phyloP scores from a whole-genome alignment of 2,113 vertebrate genomes.

The Enhydra lutris region DNA sequence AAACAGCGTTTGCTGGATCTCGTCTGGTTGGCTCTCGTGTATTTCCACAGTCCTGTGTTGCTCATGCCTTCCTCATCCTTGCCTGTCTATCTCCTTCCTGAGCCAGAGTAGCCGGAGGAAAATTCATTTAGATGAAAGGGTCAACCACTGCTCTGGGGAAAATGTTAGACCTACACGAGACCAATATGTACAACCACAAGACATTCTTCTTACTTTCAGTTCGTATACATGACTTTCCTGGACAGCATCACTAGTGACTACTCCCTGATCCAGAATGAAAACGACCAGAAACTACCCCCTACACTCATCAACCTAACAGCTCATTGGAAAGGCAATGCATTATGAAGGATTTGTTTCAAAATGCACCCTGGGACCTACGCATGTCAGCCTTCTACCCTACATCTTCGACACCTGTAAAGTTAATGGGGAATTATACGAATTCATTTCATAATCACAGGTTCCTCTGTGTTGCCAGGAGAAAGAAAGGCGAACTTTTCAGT shows the following conservation, averaged over 20 bases:
- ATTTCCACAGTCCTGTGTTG: not conserved
- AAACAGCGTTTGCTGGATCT: not conserved
- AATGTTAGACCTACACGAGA: not conserved
- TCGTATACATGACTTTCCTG: fast-evolving
- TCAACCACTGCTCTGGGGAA: not conserved
- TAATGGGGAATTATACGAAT: fast-evolving
- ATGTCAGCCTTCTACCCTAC: fast-evolving
- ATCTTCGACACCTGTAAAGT: too few relatives aligned
- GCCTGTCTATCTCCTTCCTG: not conserved
- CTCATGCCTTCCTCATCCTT: not conserved
- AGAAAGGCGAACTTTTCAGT: not conserved
- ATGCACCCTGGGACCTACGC: fast-evolving
- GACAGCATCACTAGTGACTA: not conserved
- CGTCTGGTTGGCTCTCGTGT: not conserved
- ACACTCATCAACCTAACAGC: not conserved
- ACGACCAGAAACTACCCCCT: not conserved
- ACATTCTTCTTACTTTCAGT: not conserved
- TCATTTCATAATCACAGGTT: fast-evolving
- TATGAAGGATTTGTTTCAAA: not conserved
- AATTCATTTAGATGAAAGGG: not conserved
- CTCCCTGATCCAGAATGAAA: not conserved
- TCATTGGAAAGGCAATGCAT: not conserved
- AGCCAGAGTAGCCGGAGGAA: not conserved
- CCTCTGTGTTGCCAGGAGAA: not conserved
- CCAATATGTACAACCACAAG: fast-evolving